These are phyloP conservation scores for Megastigmus dorsalis DNA, from an alignment of 2,888 invertebrate genomes.

Conservation along the genomic window DNA sequence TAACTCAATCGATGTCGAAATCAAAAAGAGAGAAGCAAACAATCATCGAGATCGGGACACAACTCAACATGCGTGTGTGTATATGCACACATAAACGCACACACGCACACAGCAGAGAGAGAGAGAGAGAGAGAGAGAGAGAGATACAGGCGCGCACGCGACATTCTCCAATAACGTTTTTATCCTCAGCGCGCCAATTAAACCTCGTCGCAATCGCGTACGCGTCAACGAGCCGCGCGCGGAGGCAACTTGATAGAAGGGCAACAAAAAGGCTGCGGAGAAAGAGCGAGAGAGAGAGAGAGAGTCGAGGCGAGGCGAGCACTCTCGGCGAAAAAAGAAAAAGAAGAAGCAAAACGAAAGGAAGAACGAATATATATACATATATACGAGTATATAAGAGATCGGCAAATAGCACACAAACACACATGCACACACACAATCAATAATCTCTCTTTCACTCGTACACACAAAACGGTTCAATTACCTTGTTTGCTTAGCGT, in stretches of 20 bases:
- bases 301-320: too few relatives aligned
- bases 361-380: too few relatives aligned
- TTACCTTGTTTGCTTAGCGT: conserved; percentile 44
- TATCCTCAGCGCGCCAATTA: conserved; percentile 30
- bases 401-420: too few relatives aligned
- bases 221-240: conserved; percentile 8
- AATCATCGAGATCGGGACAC: too few relatives aligned
- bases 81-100: too few relatives aligned
- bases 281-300: not conserved
- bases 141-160: not conserved
- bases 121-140: not conserved
- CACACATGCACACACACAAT: too few relatives aligned
- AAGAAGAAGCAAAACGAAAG: too few relatives aligned
- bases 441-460: too few relatives aligned
- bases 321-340: not conserved
- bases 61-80: too few relatives aligned
- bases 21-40: not conserved
- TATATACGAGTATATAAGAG: too few relatives aligned
- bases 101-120: too few relatives aligned
- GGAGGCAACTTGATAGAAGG: conserved; percentile 26
- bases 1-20: conserved; percentile 32
- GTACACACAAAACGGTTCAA: not conserved
- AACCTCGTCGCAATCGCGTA: not conserved
- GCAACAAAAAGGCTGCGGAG: not conserved
- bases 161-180: conserved; percentile 18